Evolutionary conservation across 64 coral and sea anemone species (phyloP), one percentile per base, ranked within the genome.

Genomic region (Hydrozoanthus tunicans): DNA sequence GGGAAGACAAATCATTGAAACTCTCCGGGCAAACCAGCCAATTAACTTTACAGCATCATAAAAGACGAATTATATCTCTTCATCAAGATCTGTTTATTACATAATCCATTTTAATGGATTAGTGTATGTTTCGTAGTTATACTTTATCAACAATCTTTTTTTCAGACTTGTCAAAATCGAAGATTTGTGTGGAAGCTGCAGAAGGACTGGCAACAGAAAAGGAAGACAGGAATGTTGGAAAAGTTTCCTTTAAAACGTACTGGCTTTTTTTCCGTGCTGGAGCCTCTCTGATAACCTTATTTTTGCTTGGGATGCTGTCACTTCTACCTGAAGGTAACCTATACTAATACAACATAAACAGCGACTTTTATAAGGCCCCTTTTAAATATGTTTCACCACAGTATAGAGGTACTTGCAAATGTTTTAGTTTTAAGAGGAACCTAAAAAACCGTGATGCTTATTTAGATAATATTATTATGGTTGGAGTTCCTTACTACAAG

Each of bases 131-230:
- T 43, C 32, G 32, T 43, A 5, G 17, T 43, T 65, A 83, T n/a
- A 66, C 26, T 3, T 67, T 8, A 9, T 7, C 53, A 5, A 0
- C 53, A 14, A 7, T 32, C 17, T 14, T 83, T 66, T 13, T 67
- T 64, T 27, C 60, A 83, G 81, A 67, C 62, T 10, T 83, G 81
- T 83, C 81, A 60, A 83, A 83, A 32, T 83, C 81, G 14, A 83
- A 83, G 62, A 32, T 54, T 3, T 7, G 2, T 67, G 81, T 83
- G 17, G 63, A 64, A 14, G 63, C 10, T 15, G 81, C 53, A 51
- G 62, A 68, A 53, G 81, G 81, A 13, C 27, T 83, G 51, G 26
- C 43, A 54, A 66, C 43, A 66, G 32, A 12, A 51, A 68, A 67
- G 13, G 81, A 83, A 68, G 81, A 83, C 15, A 83, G 81, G 17